Base-by-base conservation (phyloP, 1,140 invertebrate genomes). In the Stegodyphus dumicola region DNA sequence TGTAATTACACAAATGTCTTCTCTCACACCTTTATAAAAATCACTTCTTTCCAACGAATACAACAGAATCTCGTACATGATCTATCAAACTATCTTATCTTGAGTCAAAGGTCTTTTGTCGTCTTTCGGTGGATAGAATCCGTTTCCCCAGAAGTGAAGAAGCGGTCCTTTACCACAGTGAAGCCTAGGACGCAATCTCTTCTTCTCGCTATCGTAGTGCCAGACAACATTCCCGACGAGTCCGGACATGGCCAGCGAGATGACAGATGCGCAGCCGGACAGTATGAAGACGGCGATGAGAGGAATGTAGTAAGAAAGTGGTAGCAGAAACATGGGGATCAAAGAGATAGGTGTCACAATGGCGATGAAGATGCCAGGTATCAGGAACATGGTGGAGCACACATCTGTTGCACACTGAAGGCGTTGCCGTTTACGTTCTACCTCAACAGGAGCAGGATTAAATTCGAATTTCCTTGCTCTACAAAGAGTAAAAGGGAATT, bases 61-160 rank as follows among this genome's bases (percentile, higher is more conserved):
- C 33, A 15, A 1, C 56, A 9, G 56, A 60, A 60, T 10, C 1
- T 60, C 15, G 5, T 10, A 5, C 9, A 60, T 15, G 49, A 11
- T 11, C 0, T 56, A 56, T 74, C 71, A 74, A 10, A 74, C 71
- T 6, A 74, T 56, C 10, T 74, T 74, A 9, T 74, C 71, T 6
- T 18, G 13, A 13, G 53, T 53, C 17, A 74, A 56, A 15, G 60
- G 75, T 51, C 48, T 3, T 7, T 66, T 77, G 33, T 77, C 75
- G 4, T 77, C 75, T 77, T 65, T 65, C 0, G 13, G 15, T 2
- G 75, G 66, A 51, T 77, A 86, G 18, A 86, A 86, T 3, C 84
- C 84, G 9, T 86, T 86, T 3, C 87, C 87, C 83, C 83, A 87
- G 51, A 86, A 87, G 60, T 86, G 84, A 18, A 79, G 33, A n/a